These are phyloP conservation scores for Malurus alboscapulatus DNA, from an alignment of 2,113 vertebrate species.

Conservation along the genomic window DNA sequence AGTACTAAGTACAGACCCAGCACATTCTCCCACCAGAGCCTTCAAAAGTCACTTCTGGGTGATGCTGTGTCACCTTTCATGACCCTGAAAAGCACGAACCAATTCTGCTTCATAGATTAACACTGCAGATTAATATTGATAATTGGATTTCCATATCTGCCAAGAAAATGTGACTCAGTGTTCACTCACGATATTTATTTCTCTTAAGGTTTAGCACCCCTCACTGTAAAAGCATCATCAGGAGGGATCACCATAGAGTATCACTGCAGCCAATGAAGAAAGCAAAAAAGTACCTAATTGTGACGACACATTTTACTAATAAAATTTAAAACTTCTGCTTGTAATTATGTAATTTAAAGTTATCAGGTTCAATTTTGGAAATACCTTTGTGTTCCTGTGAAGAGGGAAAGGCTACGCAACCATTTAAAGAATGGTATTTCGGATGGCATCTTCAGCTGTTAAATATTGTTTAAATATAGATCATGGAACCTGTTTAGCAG, in stretches of 20 bases:
- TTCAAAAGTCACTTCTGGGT: neutral
- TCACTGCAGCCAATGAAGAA: neutral
- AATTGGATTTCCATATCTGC: neutral
- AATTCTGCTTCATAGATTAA: neutral
- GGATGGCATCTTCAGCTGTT: neutral
- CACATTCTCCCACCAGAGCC: neutral
- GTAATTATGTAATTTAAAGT: neutral
- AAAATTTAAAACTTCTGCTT: neutral
- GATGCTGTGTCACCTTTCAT: neutral
- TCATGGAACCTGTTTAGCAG: neutral
- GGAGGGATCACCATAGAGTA: neutral
- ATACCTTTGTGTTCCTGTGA: neutral
- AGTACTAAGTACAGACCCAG: neutral
- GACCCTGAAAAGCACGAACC: neutral
- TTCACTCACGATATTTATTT: neutral
- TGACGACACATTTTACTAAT: neutral
- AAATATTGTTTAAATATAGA: constrained; percentile 15
- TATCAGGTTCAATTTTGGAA: neutral
- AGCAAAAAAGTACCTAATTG: neutral
- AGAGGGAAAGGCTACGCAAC: neutral
- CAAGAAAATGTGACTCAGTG: neutral
- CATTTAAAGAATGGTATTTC: neutral
- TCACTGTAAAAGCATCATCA: neutral
- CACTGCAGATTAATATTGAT: neutral
- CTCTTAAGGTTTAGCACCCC: neutral